A percentile compares a stretch with the other conserved stretches of the same genome.
Evolutionary conservation across 2,797 vertebrate genomes (phyloP).

Genomic region (Sebastes hubbsi): DNA sequence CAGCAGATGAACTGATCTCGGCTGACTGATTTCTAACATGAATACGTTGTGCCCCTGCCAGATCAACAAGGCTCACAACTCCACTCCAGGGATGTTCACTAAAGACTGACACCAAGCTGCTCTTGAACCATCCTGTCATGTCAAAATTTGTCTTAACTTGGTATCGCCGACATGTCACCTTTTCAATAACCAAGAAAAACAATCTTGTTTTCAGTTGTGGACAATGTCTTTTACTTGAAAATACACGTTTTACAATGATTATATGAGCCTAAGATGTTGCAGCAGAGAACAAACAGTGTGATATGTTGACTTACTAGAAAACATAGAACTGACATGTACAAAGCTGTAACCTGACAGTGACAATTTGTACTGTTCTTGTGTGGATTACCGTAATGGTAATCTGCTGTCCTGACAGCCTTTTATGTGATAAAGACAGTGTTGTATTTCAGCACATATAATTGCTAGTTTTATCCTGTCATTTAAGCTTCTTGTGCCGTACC

Average conservation of each 20-base stretch:
- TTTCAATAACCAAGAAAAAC: neutral
- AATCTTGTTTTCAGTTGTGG: neutral
- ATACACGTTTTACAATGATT: neutral
- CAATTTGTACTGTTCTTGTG: neutral
- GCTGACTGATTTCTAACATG: neutral
- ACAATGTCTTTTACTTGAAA: neutral
- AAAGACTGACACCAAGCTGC: neutral
- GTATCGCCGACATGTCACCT: neutral
- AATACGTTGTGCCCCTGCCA: neutral
- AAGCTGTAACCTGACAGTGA: neutral
- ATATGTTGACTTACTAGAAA: neutral
- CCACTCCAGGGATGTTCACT: neutral
- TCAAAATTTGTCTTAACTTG: neutral
- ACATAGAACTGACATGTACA: neutral
- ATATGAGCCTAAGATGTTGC: neutral
- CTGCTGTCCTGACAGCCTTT: conserved; percentile 4
- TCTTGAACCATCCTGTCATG: neutral
- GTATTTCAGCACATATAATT: conserved; percentile 25
- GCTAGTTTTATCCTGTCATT: conserved; percentile 23
- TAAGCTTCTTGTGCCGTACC: neutral
- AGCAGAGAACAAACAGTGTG: neutral
- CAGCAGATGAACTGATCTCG: neutral
- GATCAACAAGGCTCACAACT: neutral
- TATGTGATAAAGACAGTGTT: conserved; percentile 5
- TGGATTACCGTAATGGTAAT: neutral